Evolutionary conservation across 1,140 invertebrate species (phyloP), one percentile per base, ranked within the genome.

Genomic region (Proctacanthus coquilletti): DNA sequence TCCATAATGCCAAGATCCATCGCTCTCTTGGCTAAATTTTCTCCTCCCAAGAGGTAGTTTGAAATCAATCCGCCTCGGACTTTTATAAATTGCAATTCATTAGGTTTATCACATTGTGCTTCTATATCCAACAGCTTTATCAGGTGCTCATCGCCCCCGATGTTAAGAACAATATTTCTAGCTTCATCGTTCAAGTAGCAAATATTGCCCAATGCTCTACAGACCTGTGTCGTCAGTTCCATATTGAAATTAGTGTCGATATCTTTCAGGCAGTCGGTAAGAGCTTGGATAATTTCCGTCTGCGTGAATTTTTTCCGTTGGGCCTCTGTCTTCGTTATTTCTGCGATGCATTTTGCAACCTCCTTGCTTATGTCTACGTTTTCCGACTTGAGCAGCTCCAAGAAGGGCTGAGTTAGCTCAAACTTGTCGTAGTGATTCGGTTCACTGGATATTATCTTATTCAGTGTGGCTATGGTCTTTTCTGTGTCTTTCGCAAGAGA

Each of bases 181-280:
- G 69, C 69, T 46, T 65, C 66, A 71, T 85, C 77, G 66, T 86
- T 87, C 50, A 88, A 80, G 60, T 78, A 91, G 48, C 82, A 88
- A 46, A 91, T 77, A 58, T 92, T 92, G 31, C 83, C 85, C 15
- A 92, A 60, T 5, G 84, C 83, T 48, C 86, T 67, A 43, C 80
- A 81, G 14, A 73, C 69, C 51, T 88, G 83, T 40, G 72, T 77
- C 17, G 72, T 50, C 18, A 76, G 46, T 37, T 74, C 65, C 40
- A 70, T 53, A 38, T 67, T 68, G 36, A 42, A 48, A 9, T 61
- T 45, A 4, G 49, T 43, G 11, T 31, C 20, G 11, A 11, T 17
- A 19, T n/a, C 58, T 17, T 45, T 53, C 48, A 47, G 49, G 41
- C 74, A 59, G 25, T 65, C 50, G 20, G 78, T 52, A 29, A 82